Conservation (phyloP, 1,140 invertebrate species). For the Camponotus pennsylvanicus region DNA sequence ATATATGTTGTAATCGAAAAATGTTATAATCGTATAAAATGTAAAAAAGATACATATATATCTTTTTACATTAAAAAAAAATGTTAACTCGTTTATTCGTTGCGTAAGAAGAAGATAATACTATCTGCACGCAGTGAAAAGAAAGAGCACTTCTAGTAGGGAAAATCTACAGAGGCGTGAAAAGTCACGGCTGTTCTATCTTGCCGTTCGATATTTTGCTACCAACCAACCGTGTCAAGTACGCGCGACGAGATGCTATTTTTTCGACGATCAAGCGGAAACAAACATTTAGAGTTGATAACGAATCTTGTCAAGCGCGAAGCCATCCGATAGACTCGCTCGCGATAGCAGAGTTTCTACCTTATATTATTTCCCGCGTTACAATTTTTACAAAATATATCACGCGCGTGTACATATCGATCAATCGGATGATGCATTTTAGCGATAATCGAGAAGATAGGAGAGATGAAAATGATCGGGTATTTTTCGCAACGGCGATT, state of each 20-base stretch:
- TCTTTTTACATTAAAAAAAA: neutral
- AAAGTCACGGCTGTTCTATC: slow-evolving; percentile 43
- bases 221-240: slow-evolving; percentile 9
- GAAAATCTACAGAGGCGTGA: slow-evolving; percentile 29
- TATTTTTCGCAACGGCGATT: neutral
- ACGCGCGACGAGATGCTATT: slow-evolving; percentile 23
- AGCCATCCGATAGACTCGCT: slow-evolving; percentile 55
- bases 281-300: slow-evolving; percentile 59
- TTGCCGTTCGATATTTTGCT: slow-evolving; percentile 22
- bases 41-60: no score
- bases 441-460: neutral
- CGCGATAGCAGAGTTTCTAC: slow-evolving; percentile 43
- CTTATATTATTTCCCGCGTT: slow-evolving; percentile 28
- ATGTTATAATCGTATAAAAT: no score
- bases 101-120: slow-evolving; percentile 27
- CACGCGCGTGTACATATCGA: neutral
- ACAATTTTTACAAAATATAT: slow-evolving; percentile 40
- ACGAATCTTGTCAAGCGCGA: slow-evolving; percentile 59
- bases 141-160: neutral
- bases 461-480: neutral
- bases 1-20: no score
- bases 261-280: slow-evolving; percentile 38
- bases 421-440: neutral
- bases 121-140: slow-evolving; percentile 9
- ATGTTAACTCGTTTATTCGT: neutral